These are phyloP conservation scores for Orthonevra nobilis DNA, from an alignment of 2,888 invertebrate genomes.

Conservation along the genomic window DNA sequence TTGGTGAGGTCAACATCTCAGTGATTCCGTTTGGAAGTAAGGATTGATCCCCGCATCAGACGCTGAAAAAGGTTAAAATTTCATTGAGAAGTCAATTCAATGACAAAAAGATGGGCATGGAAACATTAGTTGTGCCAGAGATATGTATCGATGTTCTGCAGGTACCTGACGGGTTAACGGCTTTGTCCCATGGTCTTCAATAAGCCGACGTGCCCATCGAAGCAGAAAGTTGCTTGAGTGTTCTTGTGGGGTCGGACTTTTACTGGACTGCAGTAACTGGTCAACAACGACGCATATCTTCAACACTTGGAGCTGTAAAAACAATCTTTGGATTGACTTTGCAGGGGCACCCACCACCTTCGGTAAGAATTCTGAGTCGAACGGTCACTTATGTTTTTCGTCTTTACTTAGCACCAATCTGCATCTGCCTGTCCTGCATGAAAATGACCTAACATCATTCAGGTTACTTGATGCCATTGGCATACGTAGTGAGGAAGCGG, in stretches of 20 bases:
- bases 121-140: slow-evolving; percentile 16
- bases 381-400: neutral
- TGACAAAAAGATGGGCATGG: slow-evolving; percentile 10
- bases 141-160: slow-evolving; percentile 9
- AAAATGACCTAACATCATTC: slow-evolving; percentile 4
- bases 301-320: slow-evolving; percentile 10
- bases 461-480: slow-evolving; percentile 30
- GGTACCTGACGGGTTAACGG: slow-evolving; percentile 12
- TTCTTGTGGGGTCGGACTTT: slow-evolving; percentile 20
- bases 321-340: slow-evolving; percentile 26
- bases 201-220: slow-evolving; percentile 14
- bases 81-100: slow-evolving; percentile 12
- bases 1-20: neutral
- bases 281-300: slow-evolving; percentile 2
- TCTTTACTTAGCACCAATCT: slow-evolving; percentile 1
- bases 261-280: slow-evolving; percentile 22
- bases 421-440: slow-evolving; percentile 1
- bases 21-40: slow-evolving; percentile 29
- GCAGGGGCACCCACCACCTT: slow-evolving; percentile 4
- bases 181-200: slow-evolving; percentile 7
- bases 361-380: slow-evolving; percentile 9
- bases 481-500: slow-evolving; percentile 12
- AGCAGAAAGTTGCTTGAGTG: slow-evolving; percentile 7
- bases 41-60: neutral
- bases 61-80: neutral